Evolutionary conservation across 1,140 invertebrate genomes (phyloP), one percentile per base, ranked within the genome.

Genomic region (Vollenhovia emeryi): DNA sequence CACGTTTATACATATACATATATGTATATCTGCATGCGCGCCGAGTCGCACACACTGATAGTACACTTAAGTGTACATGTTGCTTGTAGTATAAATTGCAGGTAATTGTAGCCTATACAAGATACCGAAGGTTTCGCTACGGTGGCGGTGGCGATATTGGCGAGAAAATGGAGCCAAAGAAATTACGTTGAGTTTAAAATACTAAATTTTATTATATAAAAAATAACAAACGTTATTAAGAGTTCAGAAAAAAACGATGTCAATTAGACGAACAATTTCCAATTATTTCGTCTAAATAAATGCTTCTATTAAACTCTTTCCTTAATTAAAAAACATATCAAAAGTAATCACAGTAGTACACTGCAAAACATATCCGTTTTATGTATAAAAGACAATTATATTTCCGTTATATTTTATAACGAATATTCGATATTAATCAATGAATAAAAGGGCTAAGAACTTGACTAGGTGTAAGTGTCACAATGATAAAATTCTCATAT

Each of bases 81-180:
- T 52, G 15, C 33, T 33, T 64, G 60, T 40, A 40, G n/a, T 40
- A 64, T 40, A 64, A 64, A 64, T 36, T 64, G 33, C 33, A 64
- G 60, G 60, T 64, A 64, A 64, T 64, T 64, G 60, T 33, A 64
- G 33, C 9, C 33, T n/a, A 64, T 64, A 2, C 33, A 64, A 64
- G 4, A 64, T 62, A 64, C 60, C 7, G 8, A 36, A 33, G 60
- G 15, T n/a, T 62, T 62, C 33, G 30, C 18, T 64, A 64, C 4
- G 0, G 33, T 64, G n/a, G 18, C 36, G 13, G 3, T 62, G 18
- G 30, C 30, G 52, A 57, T 57, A 24, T 59, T 59, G 57, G 21
- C 21, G 13, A 13, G 30, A 64, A 40, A 64, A 40, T 64, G 1
- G 33, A 64, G 11, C 33, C 60, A 9, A 40, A 40, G n/a, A 64